phyloP scores from a whole-genome alignment of 2,113 vertebrate genomes.

The Eudyptes chrysolophus region DNA sequence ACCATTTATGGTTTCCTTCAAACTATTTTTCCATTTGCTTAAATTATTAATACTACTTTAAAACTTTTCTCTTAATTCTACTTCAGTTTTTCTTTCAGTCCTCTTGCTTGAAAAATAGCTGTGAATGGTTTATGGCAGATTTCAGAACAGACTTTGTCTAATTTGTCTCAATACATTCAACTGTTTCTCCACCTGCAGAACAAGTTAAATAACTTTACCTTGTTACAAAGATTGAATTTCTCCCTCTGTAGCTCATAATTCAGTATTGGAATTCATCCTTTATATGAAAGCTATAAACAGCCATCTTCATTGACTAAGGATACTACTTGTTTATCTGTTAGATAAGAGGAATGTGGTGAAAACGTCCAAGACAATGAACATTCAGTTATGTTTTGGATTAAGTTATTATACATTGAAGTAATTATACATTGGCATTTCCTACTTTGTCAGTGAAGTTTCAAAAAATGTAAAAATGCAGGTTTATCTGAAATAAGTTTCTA shows the following conservation, averaged over 20 bases:
- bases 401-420: not conserved
- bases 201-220: not conserved
- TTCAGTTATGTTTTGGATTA: not conserved
- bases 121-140: not conserved
- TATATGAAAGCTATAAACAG: not conserved
- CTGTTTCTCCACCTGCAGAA: not conserved
- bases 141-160: not conserved
- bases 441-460: not conserved
- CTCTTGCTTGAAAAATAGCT: not conserved
- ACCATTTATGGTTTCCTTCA: not conserved
- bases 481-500: not conserved
- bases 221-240: not conserved
- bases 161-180: not conserved
- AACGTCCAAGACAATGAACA: not conserved
- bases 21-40: not conserved
- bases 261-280: not conserved
- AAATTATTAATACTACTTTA: not conserved
- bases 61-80: not conserved
- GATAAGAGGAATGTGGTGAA: not conserved
- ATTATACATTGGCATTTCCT: not conserved
- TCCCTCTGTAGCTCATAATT: not conserved
- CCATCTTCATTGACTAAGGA: not conserved
- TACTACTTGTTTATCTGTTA: not conserved
- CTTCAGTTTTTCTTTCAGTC: not conserved
- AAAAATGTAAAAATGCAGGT: not conserved